These are phyloP conservation scores for Artibeus jamaicensis DNA, from an alignment of 2,797 vertebrate species.

Conservation along the genomic window DNA sequence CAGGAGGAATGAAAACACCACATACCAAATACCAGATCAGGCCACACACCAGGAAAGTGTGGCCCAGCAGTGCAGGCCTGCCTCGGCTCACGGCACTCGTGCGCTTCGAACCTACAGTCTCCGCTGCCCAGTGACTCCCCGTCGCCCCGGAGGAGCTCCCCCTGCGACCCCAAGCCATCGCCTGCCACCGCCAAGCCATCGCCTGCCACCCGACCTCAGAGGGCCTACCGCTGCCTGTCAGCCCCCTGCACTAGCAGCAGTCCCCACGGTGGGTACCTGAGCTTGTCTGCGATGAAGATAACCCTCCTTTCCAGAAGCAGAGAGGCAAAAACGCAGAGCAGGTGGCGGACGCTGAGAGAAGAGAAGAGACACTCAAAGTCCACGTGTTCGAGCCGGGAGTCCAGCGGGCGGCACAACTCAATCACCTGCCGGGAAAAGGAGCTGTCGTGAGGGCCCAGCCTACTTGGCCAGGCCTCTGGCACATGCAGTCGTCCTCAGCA, in stretches of 20 bases:
- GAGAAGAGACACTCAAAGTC: constrained; percentile 97
- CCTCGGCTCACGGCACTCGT: fast-evolving
- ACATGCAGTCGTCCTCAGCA: not conserved
- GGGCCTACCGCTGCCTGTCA: fast-evolving
- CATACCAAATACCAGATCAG: not conserved
- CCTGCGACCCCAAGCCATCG: not conserved
- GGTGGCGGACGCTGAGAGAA: constrained; percentile 92
- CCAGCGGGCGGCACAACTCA: constrained; percentile 93
- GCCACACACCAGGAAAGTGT: not conserved
- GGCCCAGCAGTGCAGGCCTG: fast-evolving
- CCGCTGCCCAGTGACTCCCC: not conserved
- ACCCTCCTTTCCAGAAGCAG: constrained; percentile 96
- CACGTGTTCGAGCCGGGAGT: constrained; percentile 97
- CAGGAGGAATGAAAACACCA: not conserved
- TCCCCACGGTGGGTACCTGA: constrained; percentile 86
- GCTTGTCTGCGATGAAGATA: constrained; percentile 97
- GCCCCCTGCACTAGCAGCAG: not conserved
- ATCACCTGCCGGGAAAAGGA: constrained; percentile 86
- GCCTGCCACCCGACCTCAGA: not conserved
- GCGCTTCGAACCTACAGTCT: not conserved
- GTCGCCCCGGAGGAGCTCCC: not conserved
- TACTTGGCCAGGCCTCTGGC: not conserved
- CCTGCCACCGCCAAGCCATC: not conserved
- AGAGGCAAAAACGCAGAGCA: constrained; percentile 96
- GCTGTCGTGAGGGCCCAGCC: not conserved